Base-by-base conservation (phyloP, 2,113 vertebrate genomes). In the Clarias magur region DNA sequence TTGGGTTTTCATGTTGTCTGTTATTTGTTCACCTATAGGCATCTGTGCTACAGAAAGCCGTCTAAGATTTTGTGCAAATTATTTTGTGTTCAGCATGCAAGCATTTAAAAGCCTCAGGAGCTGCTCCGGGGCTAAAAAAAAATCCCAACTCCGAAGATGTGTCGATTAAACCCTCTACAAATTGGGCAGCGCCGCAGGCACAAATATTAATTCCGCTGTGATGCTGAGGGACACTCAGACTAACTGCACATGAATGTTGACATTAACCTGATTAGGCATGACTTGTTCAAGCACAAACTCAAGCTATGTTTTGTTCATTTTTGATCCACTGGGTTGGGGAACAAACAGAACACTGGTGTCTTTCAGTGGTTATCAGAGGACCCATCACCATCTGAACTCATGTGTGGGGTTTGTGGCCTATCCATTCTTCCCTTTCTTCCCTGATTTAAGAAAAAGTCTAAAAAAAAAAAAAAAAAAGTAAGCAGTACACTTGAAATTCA, bases 201-300 rank as follows among this genome's bases (percentile, higher is more conserved):
- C 34, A 62, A 25, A 88, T 87, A 65, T 89, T 80, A 63, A 80
- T 82, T 80, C 82, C 25, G 79, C 38, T 54, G 57, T 80, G 83
- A 25, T 57, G 85, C 82, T 59, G 57, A 9, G 79, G 79, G 78
- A 70, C 34, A 16, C 70, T 82, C 83, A 85, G 65, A 85, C 68
- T 82, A 85, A 89, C 78, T 83, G 83, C 79, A 83, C 59, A 67
- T 82, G 83, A 89, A 87, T 87, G 38, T n/a, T 53, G 73, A 79
- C 72, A 56, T 85, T 82, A 89, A 85, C 80, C 80, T 83, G 79
- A 89, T 89, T 89, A 85, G 60, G 59, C 79, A 21, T 30, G 67
- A 83, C 79, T 87, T 56, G 79, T 83, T 85, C 67, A 67, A 84
- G 82, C 54, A 73, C 80, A 86, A 83, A 80, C 85, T 27, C n/a